Evolutionary conservation across 1,140 invertebrate species (phyloP), one percentile per base, ranked within the genome.

Genomic region (Zaprionus ornatus): DNA sequence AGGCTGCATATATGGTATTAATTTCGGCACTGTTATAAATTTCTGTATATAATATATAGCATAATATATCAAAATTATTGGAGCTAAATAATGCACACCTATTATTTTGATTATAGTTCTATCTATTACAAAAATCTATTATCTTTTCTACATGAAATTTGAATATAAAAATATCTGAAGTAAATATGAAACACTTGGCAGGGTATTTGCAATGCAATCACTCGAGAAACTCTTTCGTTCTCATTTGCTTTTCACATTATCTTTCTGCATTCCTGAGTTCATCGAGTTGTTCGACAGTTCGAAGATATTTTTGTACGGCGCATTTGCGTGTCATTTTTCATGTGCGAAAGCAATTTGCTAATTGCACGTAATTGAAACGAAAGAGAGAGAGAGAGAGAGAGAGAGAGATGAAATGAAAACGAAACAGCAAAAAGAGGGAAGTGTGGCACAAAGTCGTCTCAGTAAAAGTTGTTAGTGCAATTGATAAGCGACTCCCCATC

Each of bases 261-360:
- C 52, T 27, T 23, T 13, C 2, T 45, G 61, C 52, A 60, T 68
- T 64, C 37, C 60, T 45, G 15, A 45, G 21, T 15, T 32, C 37
- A 13, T 45, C 40, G 64, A 32, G 52, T 55, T 32, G 37, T 57
- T 66, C 64, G 63, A 42, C 54, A 55, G 48, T 45, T 74, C 40
- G 45, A 29, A 56, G 68, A 63, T 56, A 71, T 42, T 35, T 63
- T 65, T 65, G 52, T 35, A 23, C 45, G 57, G 7, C 27, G 48
- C 56, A 68, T 74, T 62, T 69, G 72, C 59, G 72, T 63, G 72
- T 50, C 64, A 68, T 63, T 45, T 50, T 55, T 62, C 23, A 25
- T 52, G 27, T 62, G 75, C 62, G 57, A 23, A 40, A 70, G 67
- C 65, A 68, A 68, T 50, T 75, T 72, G 40, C 35, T 60, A 75